These are phyloP conservation scores for Xestia ashworthii DNA, from an alignment of 2,888 invertebrate genomes.

Conservation along the genomic window DNA sequence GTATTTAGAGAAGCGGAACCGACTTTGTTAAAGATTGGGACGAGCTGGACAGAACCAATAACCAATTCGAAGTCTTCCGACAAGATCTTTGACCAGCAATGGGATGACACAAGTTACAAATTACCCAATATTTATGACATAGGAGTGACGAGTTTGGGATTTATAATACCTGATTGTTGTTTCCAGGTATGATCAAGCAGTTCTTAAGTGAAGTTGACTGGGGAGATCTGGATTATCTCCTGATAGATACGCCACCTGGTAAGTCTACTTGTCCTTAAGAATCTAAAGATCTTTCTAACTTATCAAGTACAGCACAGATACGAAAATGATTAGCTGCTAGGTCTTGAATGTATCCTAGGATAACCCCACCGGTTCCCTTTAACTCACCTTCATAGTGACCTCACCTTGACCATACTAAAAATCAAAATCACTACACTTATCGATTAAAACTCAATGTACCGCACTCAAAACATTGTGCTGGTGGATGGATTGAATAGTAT, in stretches of 20 bases:
- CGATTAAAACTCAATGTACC: not conserved
- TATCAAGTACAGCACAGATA: not conserved
- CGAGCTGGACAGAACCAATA: not conserved
- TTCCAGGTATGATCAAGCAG: conserved; percentile 96
- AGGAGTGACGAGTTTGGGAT: not conserved
- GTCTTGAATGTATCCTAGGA: not conserved
- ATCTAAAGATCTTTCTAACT: not conserved
- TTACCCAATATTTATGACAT: not conserved
- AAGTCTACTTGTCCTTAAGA: conserved; percentile 14
- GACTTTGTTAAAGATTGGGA: not conserved
- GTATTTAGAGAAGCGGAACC: not conserved
- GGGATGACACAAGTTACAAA: not conserved
- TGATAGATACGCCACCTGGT: conserved; percentile 99
- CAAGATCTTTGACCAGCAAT: not conserved
- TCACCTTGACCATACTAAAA: not conserved
- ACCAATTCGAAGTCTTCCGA: not conserved
- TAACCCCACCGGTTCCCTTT: not conserved
- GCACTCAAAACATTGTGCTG: no score
- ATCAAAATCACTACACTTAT: not conserved
- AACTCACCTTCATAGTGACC: not conserved
- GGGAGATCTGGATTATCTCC: conserved; percentile 96
- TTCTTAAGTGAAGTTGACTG: conserved; percentile 99
- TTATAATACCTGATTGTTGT: not conserved
- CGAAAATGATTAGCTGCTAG: not conserved
- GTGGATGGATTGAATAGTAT: no score